Base-by-base conservation (phyloP, 2,797 vertebrate species). In the Megalops cyprinoides region DNA sequence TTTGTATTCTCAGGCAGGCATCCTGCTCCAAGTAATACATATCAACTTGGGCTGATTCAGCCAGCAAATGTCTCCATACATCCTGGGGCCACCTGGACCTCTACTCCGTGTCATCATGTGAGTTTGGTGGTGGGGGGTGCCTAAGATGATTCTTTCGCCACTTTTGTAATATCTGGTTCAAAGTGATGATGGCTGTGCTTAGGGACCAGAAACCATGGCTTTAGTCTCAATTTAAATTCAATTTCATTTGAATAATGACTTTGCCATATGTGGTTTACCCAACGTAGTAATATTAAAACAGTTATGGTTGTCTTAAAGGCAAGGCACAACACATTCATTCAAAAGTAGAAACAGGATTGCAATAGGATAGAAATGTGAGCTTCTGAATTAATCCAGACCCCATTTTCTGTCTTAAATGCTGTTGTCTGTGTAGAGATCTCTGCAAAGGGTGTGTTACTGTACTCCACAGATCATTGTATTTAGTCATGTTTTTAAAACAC, bases 31-130 rank as follows among this genome's bases (percentile, higher is more conserved):
- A 46, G 46, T 56, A 78, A 78, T 78, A 56, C 42, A 46, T 25
- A 60, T 62, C 34, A 78, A 77, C 51, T 77, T 56, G 20, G 28
- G 20, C 28, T 77, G 51, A 77, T 34, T 77, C 49, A 56, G 53
- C 75, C n/a, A 28, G 4, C 51, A 76, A 76, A 76, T 55, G 53
- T 76, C 48, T 53, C 6, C 55, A 58, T 39, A 15, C 20, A 9
- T 39, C 39, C 69, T 44, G 1, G 3, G 44, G 44, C 3, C 58
- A 62, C 46, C 44, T 28, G 58, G 34, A 7, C 42, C 20, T 46
- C 0, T 39, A 8, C 44, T 48, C 71, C 5, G 12, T 28, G 55
- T n/a, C 20, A 58, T 58, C 20, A 58, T 58, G 37, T 18, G 3
- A 14, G 7, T n/a, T 25, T 48, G 4, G 46, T 4, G 46, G 46